Evolutionary conservation across 2,797 vertebrate genomes (phyloP), one percentile per base, ranked within the genome.

Genomic region (Poecilia gillii): DNA sequence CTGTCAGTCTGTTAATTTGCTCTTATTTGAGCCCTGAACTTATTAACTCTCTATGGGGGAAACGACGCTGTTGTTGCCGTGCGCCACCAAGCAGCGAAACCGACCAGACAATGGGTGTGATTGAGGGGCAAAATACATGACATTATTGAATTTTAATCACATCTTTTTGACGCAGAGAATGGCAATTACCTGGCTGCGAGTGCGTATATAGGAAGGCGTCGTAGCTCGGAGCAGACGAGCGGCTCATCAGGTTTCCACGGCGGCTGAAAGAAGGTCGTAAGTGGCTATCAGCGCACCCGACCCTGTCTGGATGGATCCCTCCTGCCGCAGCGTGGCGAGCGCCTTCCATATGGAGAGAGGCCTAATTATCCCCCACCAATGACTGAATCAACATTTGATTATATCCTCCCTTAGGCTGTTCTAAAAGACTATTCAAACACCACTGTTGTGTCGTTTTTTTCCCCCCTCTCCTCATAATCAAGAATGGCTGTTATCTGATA

Each of bases 321-420:
- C 88, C 89, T 89, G 93, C 91, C 90, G 89, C 90, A 88, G 90
- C 81, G 62, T 85, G 90, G 91, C 90, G 83, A 90, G 91, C 91
- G 90, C 84, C 87, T 88, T 92, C 94, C 93, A 91, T 90, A 93
- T 94, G 91, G 94, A 95, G 92, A 94, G 89, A 87, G 87, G 91
- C 89, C 94, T 96, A 95, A 96, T 96, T 96, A 95, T 94, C 92
- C 91, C 87, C 89, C 91, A 87, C 91, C 92, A 90, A 93, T 89
- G 91, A 90, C 91, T 93, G 94, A 96, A 96, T 96, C 96, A 95
- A 95, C 95, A 96, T 95, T 93, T 96, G 95, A 96, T 95, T 95
- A 95, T 95, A 91, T 90, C 89, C 91, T 94, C 89, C 88, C 90
- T 66, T 76, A 84, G 91, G 88, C 91, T 88, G 84, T 85, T 77